Base-by-base conservation (phyloP, 2,113 vertebrate species). In the Eclectus roratus region DNA sequence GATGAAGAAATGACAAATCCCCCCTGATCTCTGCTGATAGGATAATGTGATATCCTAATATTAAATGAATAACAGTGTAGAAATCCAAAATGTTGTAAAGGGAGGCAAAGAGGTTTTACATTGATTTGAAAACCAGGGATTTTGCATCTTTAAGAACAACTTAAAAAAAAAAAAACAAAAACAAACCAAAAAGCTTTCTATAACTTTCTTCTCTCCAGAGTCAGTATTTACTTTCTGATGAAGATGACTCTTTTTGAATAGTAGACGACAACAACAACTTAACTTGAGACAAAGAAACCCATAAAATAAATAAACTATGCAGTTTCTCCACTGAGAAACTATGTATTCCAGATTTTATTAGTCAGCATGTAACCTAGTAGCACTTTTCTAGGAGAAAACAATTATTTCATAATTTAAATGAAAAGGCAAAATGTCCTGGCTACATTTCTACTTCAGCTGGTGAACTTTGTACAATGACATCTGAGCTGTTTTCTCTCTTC, bases 101-200 rank as follows among this genome's bases (percentile, higher is more conserved):
- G 0, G 0, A 66, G 6, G 4, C 9, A 63, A 76, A 63, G 6
- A 33, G 11, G 15, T 52, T 79, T 83, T 82, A 49, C 2, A 66
- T 1, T 66, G 1, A 33, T 80, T 50, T 23, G 13, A 63, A 74
- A 85, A 82, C 3, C 28, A 21, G 3, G 18, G n/a, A 1, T 0
- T 50, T 81, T 23, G 41, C 6, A 35, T 7, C 10, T 77, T 70
- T 15, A 37, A 46, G 66, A 37, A 15, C 1, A n/a, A 25, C 24
- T 63, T 28, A 11, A 16, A 29, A 63, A 65, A 17, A 5, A 4
- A 1, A 33, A 33, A n/a, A 9, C 8, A 56, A 33, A 55, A 50
- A n/a, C n/a, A n/a, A 5, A 44, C 8, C 37, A 37, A 37, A 37
- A 13, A 41, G 39, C 39, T 64, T 85, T 28, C 12, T 53, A 29